Base-by-base conservation (phyloP, 2,888 invertebrate genomes). In the Cosmopolites sordidus region DNA sequence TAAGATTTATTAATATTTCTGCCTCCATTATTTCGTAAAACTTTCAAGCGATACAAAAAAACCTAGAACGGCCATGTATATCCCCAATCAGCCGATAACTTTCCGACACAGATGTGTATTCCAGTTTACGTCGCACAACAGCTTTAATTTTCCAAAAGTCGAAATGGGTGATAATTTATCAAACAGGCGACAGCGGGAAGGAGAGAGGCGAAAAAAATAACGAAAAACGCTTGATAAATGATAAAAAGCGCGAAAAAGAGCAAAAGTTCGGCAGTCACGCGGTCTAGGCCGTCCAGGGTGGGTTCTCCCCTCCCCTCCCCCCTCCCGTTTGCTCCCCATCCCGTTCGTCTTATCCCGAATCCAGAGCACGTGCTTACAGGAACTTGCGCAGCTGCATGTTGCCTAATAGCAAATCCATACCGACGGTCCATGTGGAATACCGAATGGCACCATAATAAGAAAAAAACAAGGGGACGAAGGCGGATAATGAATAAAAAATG, bases 361-460 rank as follows among this genome's bases (percentile, higher is more conserved):
- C 53, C 62, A 52, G 59, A 63, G 62, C 68, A 66, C 66, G 67
- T 68, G 68, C 65, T 58, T 57, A 53, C 12, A 48, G 62, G 49
- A 56, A 56, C 65, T 60, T 63, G 67, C 68, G 68, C 66, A 43
- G 45, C 54, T 46, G 49, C 48, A 29, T 51, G 49, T 43, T 52
- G 50, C 60, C 65, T 69, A 69, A 69, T 69, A 67, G 69, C 62
- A 69, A 69, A 69, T 69, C 69, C 69, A 69, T 69, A 69, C 65
- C 58, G 56, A 44, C 51, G 48, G 51, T 56, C 56, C 51, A 48
- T 45, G 48, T 42, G 56, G 56, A 56, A 56, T 56, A 48, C 43
- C 48, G 49, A 54, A 49, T 33, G 33, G 33, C 33, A 33, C 33
- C 33, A 11, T 33, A 6, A 5, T 3, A 33, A 33, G 12, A 11